A percentile compares a stretch with the other conserved stretches of the same genome.
phyloP scores from a whole-genome alignment of 2,113 vertebrate genomes.

The Sinosuthora webbiana region DNA sequence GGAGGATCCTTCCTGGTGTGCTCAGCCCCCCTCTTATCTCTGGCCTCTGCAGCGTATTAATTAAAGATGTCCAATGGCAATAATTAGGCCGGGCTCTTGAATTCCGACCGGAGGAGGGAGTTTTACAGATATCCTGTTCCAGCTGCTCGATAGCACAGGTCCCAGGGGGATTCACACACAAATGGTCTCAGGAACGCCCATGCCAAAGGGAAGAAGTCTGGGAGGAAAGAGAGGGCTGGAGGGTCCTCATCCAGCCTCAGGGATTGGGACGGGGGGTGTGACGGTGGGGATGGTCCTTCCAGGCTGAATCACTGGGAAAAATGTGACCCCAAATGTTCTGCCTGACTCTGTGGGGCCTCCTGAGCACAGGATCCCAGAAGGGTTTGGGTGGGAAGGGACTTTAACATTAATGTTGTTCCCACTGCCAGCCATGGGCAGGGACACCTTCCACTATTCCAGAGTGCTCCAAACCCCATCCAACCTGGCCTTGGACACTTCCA shows the following conservation, averaged over 20 bases:
- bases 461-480: rapidly evolving
- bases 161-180: background rate
- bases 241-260: background rate
- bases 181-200: background rate
- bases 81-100: background rate
- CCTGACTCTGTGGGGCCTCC: background rate
- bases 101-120: background rate
- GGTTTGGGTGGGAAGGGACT: background rate
- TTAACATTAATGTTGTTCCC: background rate
- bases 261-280: background rate
- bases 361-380: background rate
- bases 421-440: background rate
- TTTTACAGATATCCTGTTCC: background rate
- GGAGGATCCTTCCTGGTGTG: background rate
- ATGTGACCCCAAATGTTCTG: rapidly evolving
- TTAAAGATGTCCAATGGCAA: background rate
- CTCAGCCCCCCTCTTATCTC: background rate
- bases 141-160: background rate
- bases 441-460: rapidly evolving
- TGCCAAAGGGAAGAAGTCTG: background rate
- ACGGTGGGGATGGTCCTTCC: rapidly evolving
- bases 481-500: background rate
- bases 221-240: background rate
- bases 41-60: background rate
- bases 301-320: background rate